phyloP scores from a whole-genome alignment of 2,797 vertebrate species.

The Amblyopsis hoosieri region DNA sequence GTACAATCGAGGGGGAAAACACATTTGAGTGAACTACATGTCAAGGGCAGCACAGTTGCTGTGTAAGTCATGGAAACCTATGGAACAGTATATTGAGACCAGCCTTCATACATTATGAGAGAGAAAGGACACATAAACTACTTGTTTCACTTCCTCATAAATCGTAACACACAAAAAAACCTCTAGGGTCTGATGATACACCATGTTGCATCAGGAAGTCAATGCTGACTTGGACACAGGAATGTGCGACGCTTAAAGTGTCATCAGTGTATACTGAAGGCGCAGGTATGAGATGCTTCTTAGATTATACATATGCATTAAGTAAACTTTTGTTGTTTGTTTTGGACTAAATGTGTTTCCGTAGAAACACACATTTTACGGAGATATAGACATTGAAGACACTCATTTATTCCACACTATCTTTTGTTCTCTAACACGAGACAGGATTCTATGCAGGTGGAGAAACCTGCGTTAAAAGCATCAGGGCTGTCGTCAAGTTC shows the following conservation, averaged over 20 bases:
- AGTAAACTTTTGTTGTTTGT: neutral
- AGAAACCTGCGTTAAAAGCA: too few relatives aligned
- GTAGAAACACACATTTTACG: neutral
- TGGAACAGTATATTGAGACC: constrained; percentile 42
- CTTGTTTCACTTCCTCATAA: constrained; percentile 69
- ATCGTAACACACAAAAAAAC: constrained; percentile 71
- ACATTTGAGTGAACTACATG: constrained; percentile 31
- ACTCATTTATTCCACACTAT: too few relatives aligned
- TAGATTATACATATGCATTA: neutral
- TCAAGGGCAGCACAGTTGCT: constrained; percentile 46
- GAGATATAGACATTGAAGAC: too few relatives aligned
- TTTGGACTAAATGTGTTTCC: neutral
- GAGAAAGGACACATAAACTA: constrained; percentile 39
- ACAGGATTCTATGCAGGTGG: too few relatives aligned
- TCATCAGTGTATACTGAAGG: neutral
- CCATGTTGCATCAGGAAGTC: constrained; percentile 57
- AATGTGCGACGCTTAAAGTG: constrained; percentile 13
- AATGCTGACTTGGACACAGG: constrained; percentile 46
- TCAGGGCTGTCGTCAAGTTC: too few relatives aligned
- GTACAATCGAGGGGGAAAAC: constrained; percentile 33
- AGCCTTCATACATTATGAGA: constrained; percentile 61
- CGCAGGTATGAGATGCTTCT: too few relatives aligned
- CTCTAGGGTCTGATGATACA: constrained; percentile 71
- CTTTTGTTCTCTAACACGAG: too few relatives aligned
- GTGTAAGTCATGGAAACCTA: constrained; percentile 47